Evolutionary conservation across 2,797 vertebrate species (phyloP).

Genomic region (Decapterus maruadsi): DNA sequence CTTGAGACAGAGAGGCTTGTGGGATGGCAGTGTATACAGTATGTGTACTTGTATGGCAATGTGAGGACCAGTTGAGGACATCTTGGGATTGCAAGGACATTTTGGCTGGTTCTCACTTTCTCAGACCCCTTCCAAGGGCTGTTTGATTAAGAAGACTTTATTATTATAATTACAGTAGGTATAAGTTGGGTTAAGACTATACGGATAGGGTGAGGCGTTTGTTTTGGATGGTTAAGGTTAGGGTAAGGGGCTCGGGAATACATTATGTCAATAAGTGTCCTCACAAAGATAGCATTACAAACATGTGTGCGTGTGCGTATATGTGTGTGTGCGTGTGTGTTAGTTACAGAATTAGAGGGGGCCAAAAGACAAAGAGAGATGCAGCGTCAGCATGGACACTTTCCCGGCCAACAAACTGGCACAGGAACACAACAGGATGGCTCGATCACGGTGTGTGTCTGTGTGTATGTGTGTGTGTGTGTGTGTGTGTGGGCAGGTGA

Average conservation of each 20-base stretch:
- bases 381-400: conserved; percentile 57
- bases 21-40: no score
- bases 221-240: no score
- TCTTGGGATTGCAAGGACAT: no score
- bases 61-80: no score
- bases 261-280: background rate
- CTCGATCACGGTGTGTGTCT: conserved; percentile 1
- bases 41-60: no score
- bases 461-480: conserved; percentile 1
- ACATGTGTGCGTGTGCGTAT: conserved; percentile 10
- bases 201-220: no score
- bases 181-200: no score
- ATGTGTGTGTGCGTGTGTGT: conserved; percentile 26
- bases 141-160: no score
- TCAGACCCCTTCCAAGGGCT: no score
- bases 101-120: no score
- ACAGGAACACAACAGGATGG: background rate
- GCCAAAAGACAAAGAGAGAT: conserved; percentile 36
- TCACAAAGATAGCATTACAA: no score
- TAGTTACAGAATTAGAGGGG: conserved; percentile 1
- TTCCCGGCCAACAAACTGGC: conserved; percentile 34
- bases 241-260: background rate
- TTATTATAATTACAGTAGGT: no score
- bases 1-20: background rate
- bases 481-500: conserved; percentile 7